Evolutionary conservation across 2,113 vertebrate species (phyloP).

Genomic region (Ibidorhyncha struthersii): DNA sequence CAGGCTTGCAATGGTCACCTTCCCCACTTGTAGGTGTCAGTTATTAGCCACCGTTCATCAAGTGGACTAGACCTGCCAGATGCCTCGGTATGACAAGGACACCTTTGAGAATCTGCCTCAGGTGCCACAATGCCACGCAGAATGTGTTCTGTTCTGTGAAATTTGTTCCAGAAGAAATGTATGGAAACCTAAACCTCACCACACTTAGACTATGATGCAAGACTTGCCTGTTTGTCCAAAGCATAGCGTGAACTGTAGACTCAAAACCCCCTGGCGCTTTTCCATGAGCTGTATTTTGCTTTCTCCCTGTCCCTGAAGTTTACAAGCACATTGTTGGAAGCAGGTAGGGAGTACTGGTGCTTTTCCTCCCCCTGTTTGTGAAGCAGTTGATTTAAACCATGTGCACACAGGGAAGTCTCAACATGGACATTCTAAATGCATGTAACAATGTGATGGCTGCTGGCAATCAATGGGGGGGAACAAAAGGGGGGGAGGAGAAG

Average conservation of each 20-base stretch:
- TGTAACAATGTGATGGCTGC: slow-evolving; percentile 27
- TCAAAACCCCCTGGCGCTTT: neutral
- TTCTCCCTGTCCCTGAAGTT: slow-evolving; percentile 6
- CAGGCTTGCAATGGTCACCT: neutral
- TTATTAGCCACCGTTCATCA: neutral
- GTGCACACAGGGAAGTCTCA: slow-evolving; percentile 29
- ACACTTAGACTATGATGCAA: neutral
- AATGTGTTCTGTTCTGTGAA: neutral
- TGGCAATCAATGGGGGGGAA: neutral
- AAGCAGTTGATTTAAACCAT: slow-evolving; percentile 64
- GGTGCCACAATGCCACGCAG: neutral
- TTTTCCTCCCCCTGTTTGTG: neutral
- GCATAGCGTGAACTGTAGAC: neutral
- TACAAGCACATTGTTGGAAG: slow-evolving; percentile 22
- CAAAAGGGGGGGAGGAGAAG: neutral
- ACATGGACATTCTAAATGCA: slow-evolving; percentile 35
- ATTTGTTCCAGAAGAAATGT: neutral
- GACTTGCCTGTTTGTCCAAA: slow-evolving; percentile 7
- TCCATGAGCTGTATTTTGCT: neutral
- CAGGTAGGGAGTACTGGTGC: neutral
- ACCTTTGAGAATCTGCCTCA: neutral
- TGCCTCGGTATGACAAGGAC: neutral
- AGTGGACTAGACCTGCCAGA: neutral
- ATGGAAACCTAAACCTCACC: neutral
- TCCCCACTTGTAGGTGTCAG: neutral